Base-by-base conservation (phyloP, 2,113 vertebrate genomes). In the Eonycteris spelaea region DNA sequence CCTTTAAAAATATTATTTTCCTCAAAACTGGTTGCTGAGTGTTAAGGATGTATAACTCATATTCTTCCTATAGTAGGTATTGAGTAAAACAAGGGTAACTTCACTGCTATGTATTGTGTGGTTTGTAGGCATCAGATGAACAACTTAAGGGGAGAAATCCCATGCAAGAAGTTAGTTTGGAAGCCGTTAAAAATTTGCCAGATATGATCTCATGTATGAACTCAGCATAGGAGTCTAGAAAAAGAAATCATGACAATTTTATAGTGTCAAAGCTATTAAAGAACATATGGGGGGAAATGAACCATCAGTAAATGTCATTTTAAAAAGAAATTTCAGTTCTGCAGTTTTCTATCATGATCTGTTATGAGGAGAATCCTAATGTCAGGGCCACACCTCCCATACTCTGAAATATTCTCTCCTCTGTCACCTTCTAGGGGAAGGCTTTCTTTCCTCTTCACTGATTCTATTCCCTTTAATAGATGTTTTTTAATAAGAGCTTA, bases 11-110 rank as follows among this genome's bases (percentile, higher is more conserved):
- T 93, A 79, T 61, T 4, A 28, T 90, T 91, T 97, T 95, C 33
- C 26, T 96, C 0, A 94, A 90, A 96, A 97, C 71, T 96, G 51
- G 43, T 55, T 97, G 43, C 61, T 90, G 61, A 79, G 73, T 96
- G 53, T 87, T 96, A 67, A 84, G 53, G 3, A 45, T 70, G 4
- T 1, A 63, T 33, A 93, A 87, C 19, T 77, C 19, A 22, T 73
- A 16, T 90, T 65, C 70, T 71, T 18, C 33, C 10, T 86, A 3
- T 35, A 74, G 18, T 59, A 71, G 55, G 1, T 35, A 63, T 7
- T 43, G 40, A 80, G 8, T 45, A 48, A 91, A 94, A 79, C 30
- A 82, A 55, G 26, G 13, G 0, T 13, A 79, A 80, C 53, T 45
- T 92, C 28, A 43, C 70, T 11, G 92, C 35, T 84, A 6, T 59